Conservation (phyloP, 1,140 invertebrate species). For the Drosophila pandora region DNA sequence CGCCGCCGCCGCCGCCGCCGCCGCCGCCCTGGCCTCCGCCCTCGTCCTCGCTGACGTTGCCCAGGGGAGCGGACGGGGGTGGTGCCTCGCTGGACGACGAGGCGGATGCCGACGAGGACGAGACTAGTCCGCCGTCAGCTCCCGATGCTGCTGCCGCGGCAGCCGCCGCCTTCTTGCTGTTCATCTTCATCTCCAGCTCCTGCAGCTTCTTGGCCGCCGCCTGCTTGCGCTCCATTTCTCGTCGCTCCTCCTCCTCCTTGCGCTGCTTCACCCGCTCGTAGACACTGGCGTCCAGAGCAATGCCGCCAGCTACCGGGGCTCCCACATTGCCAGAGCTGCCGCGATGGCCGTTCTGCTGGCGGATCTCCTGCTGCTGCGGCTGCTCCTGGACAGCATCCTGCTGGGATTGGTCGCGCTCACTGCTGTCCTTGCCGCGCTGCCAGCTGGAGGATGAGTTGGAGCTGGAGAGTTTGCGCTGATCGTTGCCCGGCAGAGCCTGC, state of each 20-base stretch:
- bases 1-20: conserved; percentile 21
- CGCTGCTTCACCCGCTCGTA: conserved; percentile 88
- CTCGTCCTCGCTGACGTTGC: conserved; percentile 63
- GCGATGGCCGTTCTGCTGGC: conserved; percentile 82
- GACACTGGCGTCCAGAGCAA: conserved; percentile 77
- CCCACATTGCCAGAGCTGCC: conserved; percentile 62
- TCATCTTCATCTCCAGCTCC: conserved; percentile 87
- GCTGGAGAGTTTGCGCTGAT: conserved; percentile 58
- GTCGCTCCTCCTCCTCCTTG: conserved; percentile 89
- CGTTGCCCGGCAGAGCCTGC: conserved; percentile 25
- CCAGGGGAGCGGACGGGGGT: conserved; percentile 13
- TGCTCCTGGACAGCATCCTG: conserved; percentile 53
- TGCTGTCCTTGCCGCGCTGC: conserved; percentile 74
- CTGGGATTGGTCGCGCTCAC: conserved; percentile 80
- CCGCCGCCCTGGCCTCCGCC: conserved; percentile 7
- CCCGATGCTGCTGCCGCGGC: conserved; percentile 69
- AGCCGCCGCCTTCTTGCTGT: conserved; percentile 84
- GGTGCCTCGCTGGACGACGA: conserved; percentile 19
- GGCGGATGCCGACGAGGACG: background rate
- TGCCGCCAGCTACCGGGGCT: conserved; percentile 46
- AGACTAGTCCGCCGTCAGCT: conserved; percentile 4
- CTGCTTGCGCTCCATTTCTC: conserved; percentile 86
- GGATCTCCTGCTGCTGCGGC: conserved; percentile 60
- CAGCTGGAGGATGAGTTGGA: conserved; percentile 58
- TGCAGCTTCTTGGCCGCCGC: conserved; percentile 88